Percentiles rank a stretch among this genome's conserved stretches.
These are phyloP conservation scores for Ips nitidus DNA, from an alignment of 1,140 invertebrate genomes.

Conservation along the genomic window DNA sequence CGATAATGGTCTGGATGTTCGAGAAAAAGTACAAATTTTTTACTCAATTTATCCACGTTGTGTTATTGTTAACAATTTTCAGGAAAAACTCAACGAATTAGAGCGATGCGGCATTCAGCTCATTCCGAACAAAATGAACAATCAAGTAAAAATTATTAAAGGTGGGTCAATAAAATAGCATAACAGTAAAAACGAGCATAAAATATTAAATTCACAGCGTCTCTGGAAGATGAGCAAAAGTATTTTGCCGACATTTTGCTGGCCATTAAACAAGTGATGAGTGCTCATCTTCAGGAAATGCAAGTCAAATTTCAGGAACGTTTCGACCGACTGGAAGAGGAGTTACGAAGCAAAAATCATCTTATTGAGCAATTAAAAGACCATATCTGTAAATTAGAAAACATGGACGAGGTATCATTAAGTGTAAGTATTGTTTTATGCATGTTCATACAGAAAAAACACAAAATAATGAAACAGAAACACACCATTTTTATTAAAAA, in stretches of 20 bases:
- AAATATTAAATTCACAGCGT: slow-evolving; percentile 19
- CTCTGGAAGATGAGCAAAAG: slow-evolving; percentile 68
- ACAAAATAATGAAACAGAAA: no score
- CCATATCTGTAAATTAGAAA: slow-evolving; percentile 69
- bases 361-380: slow-evolving; percentile 74
- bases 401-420: slow-evolving; percentile 57
- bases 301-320: slow-evolving; percentile 68
- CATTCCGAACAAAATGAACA: slow-evolving; percentile 46
- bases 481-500: slow-evolving; percentile 1
- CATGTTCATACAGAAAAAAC: neutral
- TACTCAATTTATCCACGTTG: neutral
- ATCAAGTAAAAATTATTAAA: slow-evolving; percentile 50
- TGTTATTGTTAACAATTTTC: slow-evolving; percentile 3
- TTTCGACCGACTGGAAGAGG: slow-evolving; percentile 71
- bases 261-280: slow-evolving; percentile 76
- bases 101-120: slow-evolving; percentile 46
- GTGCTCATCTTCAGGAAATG: slow-evolving; percentile 66
- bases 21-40: slow-evolving; percentile 14
- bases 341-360: slow-evolving; percentile 73
- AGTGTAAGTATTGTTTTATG: slow-evolving; percentile 50
- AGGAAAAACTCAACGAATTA: slow-evolving; percentile 41
- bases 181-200: neutral
- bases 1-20: slow-evolving; percentile 30
- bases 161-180: slow-evolving; percentile 34
- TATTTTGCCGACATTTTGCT: slow-evolving; percentile 73